Conservation (phyloP, 2,888 invertebrate genomes). For the Heliconius hortense region DNA sequence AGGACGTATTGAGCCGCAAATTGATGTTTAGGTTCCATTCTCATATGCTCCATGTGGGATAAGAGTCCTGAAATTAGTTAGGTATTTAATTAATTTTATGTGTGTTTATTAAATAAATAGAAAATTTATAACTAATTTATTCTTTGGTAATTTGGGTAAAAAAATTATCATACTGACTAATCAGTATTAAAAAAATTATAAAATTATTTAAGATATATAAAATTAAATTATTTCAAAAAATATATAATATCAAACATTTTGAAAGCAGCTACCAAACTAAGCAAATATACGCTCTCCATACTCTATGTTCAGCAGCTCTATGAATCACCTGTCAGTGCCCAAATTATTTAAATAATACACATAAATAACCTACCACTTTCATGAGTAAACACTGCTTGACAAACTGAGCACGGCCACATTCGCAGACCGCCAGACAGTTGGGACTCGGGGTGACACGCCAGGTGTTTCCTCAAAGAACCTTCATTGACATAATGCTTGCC, state of each 20-base stretch:
- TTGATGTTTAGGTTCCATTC: conserved; percentile 98
- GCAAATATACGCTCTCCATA: background rate
- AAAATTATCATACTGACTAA: too few species aligned
- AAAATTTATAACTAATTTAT: too few species aligned
- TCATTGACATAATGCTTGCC: conserved; percentile 98
- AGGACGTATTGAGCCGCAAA: conserved; percentile 97
- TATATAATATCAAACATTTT: too few species aligned
- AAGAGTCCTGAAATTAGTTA: conserved; percentile 86
- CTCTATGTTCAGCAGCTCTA: background rate
- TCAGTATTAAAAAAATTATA: too few species aligned
- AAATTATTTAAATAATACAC: background rate
- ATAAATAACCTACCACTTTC: conserved; percentile 88
- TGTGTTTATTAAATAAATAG: background rate
- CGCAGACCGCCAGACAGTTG: conserved; percentile 92
- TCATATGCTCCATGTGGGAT: conserved; percentile 97
- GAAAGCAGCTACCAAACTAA: background rate
- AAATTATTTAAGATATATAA: too few species aligned
- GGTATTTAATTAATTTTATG: background rate
- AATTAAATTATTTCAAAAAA: too few species aligned
- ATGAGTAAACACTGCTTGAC: conserved; percentile 96
- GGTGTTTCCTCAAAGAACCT: conserved; percentile 93
- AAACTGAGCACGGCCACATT: conserved; percentile 98
- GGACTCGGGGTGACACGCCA: conserved; percentile 96
- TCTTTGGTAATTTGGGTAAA: too few species aligned
- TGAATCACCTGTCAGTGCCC: background rate